These are phyloP conservation scores for Phyto melanocephala DNA, from an alignment of 2,888 invertebrate genomes.

Conservation along the genomic window DNA sequence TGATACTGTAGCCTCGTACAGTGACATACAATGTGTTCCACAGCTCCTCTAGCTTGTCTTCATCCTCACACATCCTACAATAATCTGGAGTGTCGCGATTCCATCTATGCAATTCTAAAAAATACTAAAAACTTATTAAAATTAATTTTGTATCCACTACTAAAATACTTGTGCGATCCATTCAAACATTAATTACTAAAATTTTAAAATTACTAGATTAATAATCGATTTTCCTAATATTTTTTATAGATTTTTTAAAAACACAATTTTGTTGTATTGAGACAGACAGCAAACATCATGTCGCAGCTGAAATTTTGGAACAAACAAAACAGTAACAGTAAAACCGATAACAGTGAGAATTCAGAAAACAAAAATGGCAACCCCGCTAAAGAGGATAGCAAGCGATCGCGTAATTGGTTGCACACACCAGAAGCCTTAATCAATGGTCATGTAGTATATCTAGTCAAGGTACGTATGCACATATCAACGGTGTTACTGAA, in stretches of 20 bases:
- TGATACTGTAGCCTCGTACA: too few species aligned
- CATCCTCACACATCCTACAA: too few species aligned
- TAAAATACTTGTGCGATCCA: neutral
- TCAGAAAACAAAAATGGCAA: conserved; percentile 75
- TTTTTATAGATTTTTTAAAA: neutral
- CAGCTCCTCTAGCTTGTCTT: too few species aligned
- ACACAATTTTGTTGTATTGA: conserved; percentile 18
- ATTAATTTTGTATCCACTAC: neutral
- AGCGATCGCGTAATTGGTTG: conserved; percentile 87
- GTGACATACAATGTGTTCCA: too few species aligned
- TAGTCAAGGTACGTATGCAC: conserved; percentile 97
- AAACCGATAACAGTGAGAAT: conserved; percentile 73
- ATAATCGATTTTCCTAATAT: too few species aligned
- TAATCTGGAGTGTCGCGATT: too few species aligned
- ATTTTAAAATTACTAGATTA: too few species aligned
- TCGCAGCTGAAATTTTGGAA: conserved; percentile 85
- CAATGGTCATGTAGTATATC: conserved; percentile 97
- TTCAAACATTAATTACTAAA: neutral
- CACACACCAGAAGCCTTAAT: conserved; percentile 96
- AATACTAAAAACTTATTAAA: neutral
- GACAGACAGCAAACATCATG: conserved; percentile 77
- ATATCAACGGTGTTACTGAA: too few species aligned
- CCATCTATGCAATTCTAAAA: too few species aligned
- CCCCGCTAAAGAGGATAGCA: conserved; percentile 78
- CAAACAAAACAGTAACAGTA: conserved; percentile 81